Base-by-base conservation (phyloP, 1,140 invertebrate species). In the Laodelphax striatellus region DNA sequence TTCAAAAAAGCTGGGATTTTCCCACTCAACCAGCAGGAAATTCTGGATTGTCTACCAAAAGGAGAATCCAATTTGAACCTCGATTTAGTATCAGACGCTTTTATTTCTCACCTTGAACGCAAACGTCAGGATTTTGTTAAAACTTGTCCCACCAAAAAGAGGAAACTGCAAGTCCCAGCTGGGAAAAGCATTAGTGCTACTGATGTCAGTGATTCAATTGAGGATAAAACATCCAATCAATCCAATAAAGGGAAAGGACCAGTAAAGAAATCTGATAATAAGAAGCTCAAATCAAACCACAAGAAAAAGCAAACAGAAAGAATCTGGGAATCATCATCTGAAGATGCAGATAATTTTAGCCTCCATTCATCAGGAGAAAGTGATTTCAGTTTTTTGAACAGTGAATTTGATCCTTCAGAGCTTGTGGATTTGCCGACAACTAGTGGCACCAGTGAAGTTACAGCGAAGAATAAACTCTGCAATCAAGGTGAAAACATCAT, bases 71-170 rank as follows among this genome's bases (percentile, higher is more conserved):
- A 13, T 21, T 28, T 58, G 10, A 42, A 58, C 31, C 24, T 58
- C 11, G 14, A 24, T 17, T 16, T 58, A 24, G 57, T 58, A 44
- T 43, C 43, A 31, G 17, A 50, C 17, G 11, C 22, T 28, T 52
- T 58, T 28, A 13, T 58, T 11, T 14, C 21, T 13, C 43, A 52
- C 16, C 10, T 58, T 11, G 57, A 58, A 58, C 6, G 52, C 24
- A 58, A 52, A 28, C 34, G 44, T 31, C 10, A 24, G 34, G 57
- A 50, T 22, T 13, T 58, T 52, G 42, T 58, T 19, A 24, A 50
- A 28, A 43, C 57, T 44, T 5, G 24, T 31, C 11, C n/a, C 22
- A 31, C 9, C 9, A 58, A 52, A 28, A 58, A 52, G 24, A 58
- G 46, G 9, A 31, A 34, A 34, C 11, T 58, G n/a, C 10, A 57